Base-by-base conservation (phyloP, 2,888 invertebrate species). In the Gryllus longicercus region DNA sequence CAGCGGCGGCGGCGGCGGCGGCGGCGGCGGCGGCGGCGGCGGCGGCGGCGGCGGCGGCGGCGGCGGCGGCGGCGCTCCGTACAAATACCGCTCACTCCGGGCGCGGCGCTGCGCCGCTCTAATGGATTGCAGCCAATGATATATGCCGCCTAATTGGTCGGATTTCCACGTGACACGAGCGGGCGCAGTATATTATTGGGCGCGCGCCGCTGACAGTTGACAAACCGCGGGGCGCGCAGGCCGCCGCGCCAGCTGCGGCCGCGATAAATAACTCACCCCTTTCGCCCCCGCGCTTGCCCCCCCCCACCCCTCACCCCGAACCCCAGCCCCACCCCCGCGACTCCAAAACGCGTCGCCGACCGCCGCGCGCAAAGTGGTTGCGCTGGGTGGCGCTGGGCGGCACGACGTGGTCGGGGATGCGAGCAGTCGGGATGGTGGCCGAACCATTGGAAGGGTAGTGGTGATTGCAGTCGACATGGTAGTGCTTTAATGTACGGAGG, bases 121-220 rank as follows among this genome's bases (percentile, higher is more conserved):
- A 63, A 63, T 63, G 63, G 63, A 63, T 63, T 63, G 63, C 63
- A 63, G 63, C 63, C 63, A 63, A 63, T 63, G 63, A 63, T 63
- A 63, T 63, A 63, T 63, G 63, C 63, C 63, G 63, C 63, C 63
- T 63, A 63, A 63, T 63, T 63, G 63, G 63, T 63, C 63, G 63
- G 63, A 63, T 63, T 63, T 63, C 63, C 63, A 63, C 63, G 63
- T 63, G 63, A 63, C 63, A 63, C 63, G 63, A 14, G 63, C 63
- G 63, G n/a, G 63, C 16, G 63, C 63, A 63, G 63, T 63, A 63
- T 63, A 63, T 63, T 63, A 63, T 63, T 63, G 63, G 16, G 63
- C 63, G 63, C 14, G 63, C 63, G 63, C 63, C 63, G 63, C n/a
- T 63, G 63, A 63, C 63, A 63, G 63, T 63, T 63, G 63, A 63